phyloP scores from a whole-genome alignment of 2,113 vertebrate genomes.

The Lophotis ruficrista region DNA sequence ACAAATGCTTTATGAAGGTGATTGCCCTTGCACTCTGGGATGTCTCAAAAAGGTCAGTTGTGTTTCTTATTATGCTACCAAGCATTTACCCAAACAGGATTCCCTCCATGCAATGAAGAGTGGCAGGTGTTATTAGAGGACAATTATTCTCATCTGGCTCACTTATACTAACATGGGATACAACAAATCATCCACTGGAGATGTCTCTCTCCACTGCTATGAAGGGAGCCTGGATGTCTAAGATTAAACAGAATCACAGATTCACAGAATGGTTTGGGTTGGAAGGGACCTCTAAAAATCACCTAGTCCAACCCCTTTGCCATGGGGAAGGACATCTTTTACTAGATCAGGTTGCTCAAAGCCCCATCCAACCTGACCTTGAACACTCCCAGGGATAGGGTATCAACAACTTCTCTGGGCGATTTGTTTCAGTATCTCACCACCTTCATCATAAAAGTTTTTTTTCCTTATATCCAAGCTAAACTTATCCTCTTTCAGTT shows the following conservation, averaged over 20 bases:
- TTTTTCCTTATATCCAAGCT: neutral
- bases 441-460: no score
- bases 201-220: neutral
- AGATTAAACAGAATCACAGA: neutral
- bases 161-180: neutral
- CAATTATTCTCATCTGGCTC: neutral
- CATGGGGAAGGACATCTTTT: neutral
- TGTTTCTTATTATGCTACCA: neutral
- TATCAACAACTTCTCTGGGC: neutral
- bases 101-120: neutral
- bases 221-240: neutral
- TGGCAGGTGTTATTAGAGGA: neutral
- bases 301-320: neutral
- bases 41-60: neutral
- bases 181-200: neutral
- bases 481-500: neutral
- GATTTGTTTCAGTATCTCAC: no score
- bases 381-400: neutral
- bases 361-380: neutral
- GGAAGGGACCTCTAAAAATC: neutral
- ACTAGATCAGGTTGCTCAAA: neutral
- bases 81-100: neutral
- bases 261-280: neutral
- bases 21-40: neutral
- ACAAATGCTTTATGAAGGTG: rapidly evolving